Conservation (phyloP, 64 coral and sea anemone genomes). For the Catalaphyllia jardinei region DNA sequence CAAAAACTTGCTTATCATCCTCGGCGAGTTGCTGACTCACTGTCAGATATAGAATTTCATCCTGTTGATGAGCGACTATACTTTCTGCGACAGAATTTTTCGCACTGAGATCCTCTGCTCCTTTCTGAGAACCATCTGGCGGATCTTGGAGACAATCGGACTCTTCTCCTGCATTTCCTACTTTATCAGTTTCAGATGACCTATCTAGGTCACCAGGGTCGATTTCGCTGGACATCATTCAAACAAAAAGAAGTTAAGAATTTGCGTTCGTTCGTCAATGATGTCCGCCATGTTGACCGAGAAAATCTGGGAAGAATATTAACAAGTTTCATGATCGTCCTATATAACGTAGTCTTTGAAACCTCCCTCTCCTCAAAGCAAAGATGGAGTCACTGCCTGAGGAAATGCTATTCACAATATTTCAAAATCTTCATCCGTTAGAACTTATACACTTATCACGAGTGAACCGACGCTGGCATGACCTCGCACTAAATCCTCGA, state of each 20-base stretch:
- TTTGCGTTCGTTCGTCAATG: neutral
- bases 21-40: too few relatives aligned
- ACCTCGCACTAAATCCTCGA: conserved; percentile 7
- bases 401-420: conserved; percentile 20
- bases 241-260: neutral
- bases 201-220: neutral
- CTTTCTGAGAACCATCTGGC: neutral
- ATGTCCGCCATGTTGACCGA: conserved; percentile 55
- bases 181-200: neutral
- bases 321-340: neutral
- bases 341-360: neutral
- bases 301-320: neutral
- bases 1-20: neutral
- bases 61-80: neutral
- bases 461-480: conserved; percentile 4
- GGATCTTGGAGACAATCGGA: neutral
- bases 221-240: neutral
- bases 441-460: conserved; percentile 15
- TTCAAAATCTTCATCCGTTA: conserved; percentile 27
- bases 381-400: conserved; percentile 22
- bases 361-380: neutral
- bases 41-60: too few relatives aligned
- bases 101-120: too few relatives aligned
- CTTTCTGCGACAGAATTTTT: neutral
- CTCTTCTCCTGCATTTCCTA: neutral